Base-by-base conservation (phyloP, 2,888 invertebrate genomes). In the Drosophila neotestacea region DNA sequence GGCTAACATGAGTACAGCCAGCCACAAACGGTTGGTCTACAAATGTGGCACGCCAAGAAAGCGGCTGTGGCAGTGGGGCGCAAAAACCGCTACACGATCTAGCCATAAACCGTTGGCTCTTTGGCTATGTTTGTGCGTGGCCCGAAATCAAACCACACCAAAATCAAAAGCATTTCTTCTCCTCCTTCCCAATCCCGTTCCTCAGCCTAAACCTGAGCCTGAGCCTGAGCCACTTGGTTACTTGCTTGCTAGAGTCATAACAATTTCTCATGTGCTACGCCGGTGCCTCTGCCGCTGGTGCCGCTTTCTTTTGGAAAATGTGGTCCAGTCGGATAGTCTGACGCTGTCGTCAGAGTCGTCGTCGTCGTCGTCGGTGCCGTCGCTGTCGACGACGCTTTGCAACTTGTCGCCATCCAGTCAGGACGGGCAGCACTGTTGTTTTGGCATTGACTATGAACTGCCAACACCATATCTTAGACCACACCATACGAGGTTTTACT, bases 251-350 rank as follows among this genome's bases (percentile, higher is more conserved):
- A 64, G 42, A 81, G 73, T 78, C 79, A 79, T 81, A 81, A 81
- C 77, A 81, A 66, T 82, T 82, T 81, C 73, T 75, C 79, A 79
- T 65, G 69, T 63, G 16, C 67, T 44, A 27, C 27, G 42, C 9
- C 42, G 42, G 10, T 42, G 42, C 42, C 39, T 42, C 42, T 41
- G 70, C 44, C 76, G 54, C 41, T 44, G 64, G 30, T 47, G 66
- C 83, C 68, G 87, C 89, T 90, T 90, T 90, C 89, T 89, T 79
- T 90, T 41, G 78, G 89, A 89, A 90, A 90, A 90, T 90, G 89
- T 88, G 87, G 90, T 87, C 79, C 82, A 88, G 85, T 75, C 79
- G 75, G 66, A 70, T 65, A 61, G 79, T 65, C 72, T 67, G 62
- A 10, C 28, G 42, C 55, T 63, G 58, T 64, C 28, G 66, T 22